A percentile compares a stretch with the other conserved stretches of the same genome.
These are phyloP conservation scores for Drosophila triauraria DNA, from an alignment of 1,140 invertebrate genomes.

Conservation along the genomic window DNA sequence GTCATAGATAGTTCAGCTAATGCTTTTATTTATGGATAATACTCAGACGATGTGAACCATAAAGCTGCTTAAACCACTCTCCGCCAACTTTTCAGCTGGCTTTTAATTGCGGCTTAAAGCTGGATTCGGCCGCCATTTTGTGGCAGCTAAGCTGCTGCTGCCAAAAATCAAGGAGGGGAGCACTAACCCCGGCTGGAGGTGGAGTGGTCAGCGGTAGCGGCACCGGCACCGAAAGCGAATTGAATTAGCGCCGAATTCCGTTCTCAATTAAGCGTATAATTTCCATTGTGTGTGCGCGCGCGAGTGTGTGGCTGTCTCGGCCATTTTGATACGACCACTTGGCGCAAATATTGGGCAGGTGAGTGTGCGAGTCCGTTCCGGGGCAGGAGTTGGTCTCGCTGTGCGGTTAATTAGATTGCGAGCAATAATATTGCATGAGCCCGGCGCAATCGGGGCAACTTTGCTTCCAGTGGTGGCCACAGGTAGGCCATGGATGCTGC, in stretches of 20 bases:
- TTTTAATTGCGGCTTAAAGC: constrained; percentile 11
- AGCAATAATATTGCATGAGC: constrained; percentile 74
- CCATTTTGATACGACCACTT: constrained; percentile 34
- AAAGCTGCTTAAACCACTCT: not conserved
- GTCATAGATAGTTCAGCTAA: not conserved
- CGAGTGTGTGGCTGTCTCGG: constrained; percentile 15
- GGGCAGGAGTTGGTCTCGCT: constrained; percentile 22
- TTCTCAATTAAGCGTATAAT: constrained; percentile 75
- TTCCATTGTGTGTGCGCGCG: constrained; percentile 34
- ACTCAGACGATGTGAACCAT: not conserved
- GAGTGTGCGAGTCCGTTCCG: not conserved
- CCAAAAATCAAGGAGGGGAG: not conserved
- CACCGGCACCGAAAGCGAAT: constrained; percentile 43
- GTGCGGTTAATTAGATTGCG: constrained; percentile 77
- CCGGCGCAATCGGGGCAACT: constrained; percentile 30
- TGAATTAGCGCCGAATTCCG: constrained; percentile 74
- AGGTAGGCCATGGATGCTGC: not conserved
- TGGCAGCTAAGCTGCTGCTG: constrained; percentile 10
- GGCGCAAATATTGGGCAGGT: constrained; percentile 54
- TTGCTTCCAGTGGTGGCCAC: constrained; percentile 8
- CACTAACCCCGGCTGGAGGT: not conserved
- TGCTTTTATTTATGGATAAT: not conserved
- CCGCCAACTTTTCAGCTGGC: not conserved
- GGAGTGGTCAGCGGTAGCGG: not conserved
- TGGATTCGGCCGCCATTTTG: not conserved